A percentile compares a stretch with the other conserved stretches of the same genome.
phyloP scores from a whole-genome alignment of 1,140 invertebrate species.

The Meloidogyne floridensis region DNA sequence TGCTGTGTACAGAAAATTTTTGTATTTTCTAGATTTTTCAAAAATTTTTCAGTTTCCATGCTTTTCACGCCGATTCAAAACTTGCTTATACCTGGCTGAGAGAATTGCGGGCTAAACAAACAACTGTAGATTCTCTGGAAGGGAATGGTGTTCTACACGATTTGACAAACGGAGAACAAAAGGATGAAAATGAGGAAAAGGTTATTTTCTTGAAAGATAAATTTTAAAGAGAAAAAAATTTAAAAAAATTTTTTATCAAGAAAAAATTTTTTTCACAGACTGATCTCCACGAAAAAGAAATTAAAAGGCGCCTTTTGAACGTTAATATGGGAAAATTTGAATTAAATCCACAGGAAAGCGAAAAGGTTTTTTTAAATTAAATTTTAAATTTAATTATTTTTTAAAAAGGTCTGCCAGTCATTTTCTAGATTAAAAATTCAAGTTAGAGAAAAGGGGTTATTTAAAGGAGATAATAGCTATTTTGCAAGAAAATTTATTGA shows the following conservation, averaged over 20 bases:
- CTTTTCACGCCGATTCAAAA: slow-evolving; percentile 62
- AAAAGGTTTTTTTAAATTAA: background rate
- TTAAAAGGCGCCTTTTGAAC: background rate
- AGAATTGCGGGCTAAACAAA: slow-evolving; percentile 48
- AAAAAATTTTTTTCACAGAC: slow-evolving; percentile 19
- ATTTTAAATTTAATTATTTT: background rate
- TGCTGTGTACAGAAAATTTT: slow-evolving; percentile 42
- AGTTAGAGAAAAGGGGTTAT: slow-evolving; percentile 53
- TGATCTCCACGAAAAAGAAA: slow-evolving; percentile 27
- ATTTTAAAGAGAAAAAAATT: too few relatives aligned
- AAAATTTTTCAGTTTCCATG: slow-evolving; percentile 52
- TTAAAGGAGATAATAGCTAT: slow-evolving; percentile 51
- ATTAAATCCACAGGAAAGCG: background rate
- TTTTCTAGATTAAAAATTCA: slow-evolving; percentile 32
- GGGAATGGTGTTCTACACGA: slow-evolving; percentile 28
- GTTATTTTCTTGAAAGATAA: too few relatives aligned
- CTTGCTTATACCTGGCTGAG: slow-evolving; percentile 55
- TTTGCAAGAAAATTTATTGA: slow-evolving; percentile 60
- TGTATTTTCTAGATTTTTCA: background rate
- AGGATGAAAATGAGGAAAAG: background rate
- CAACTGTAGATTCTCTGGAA: slow-evolving; percentile 28
- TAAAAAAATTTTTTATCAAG: too few relatives aligned
- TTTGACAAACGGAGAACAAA: background rate
- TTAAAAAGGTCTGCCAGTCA: slow-evolving; percentile 14
- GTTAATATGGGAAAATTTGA: background rate